Evolutionary conservation across 1,140 invertebrate genomes (phyloP).

Genomic region (Acromyrmex heyeri): DNA sequence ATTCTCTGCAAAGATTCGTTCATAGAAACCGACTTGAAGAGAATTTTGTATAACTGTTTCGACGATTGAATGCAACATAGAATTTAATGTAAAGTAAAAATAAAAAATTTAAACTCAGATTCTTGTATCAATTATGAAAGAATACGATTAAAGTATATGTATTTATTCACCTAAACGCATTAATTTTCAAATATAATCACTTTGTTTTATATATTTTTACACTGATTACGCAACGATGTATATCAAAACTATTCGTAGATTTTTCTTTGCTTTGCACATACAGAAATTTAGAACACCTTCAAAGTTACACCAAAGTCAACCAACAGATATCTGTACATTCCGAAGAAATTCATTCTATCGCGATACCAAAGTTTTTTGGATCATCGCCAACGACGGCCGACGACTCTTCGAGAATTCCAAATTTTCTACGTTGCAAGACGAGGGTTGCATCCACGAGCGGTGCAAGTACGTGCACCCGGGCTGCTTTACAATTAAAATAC

Average conservation of each 20-base stretch:
- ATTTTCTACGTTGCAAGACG: constrained; percentile 37
- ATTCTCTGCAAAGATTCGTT: neutral
- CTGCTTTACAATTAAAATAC: constrained; percentile 63
- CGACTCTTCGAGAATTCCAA: constrained; percentile 53
- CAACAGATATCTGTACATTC: constrained; percentile 49
- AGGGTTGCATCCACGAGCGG: constrained; percentile 35
- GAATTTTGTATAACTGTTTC: neutral
- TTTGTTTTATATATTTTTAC: neutral
- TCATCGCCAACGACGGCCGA: constrained; percentile 44
- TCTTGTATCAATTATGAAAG: neutral
- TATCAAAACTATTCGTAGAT: constrained; percentile 1
- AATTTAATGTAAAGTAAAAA: neutral
- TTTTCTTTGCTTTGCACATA: neutral
- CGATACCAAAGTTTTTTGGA: constrained; percentile 59
- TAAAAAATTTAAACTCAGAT: neutral
- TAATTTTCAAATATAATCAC: neutral
- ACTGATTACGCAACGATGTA: neutral
- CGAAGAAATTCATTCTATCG: constrained; percentile 49
- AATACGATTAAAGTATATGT: neutral
- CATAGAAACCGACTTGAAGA: neutral
- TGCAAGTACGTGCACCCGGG: constrained; percentile 37
- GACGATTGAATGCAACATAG: neutral
- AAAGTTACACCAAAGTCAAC: constrained; percentile 56
- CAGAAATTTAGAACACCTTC: constrained; percentile 16
- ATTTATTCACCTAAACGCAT: neutral